Conservation (phyloP, 1,140 invertebrate species). For the Ericerus pela region DNA sequence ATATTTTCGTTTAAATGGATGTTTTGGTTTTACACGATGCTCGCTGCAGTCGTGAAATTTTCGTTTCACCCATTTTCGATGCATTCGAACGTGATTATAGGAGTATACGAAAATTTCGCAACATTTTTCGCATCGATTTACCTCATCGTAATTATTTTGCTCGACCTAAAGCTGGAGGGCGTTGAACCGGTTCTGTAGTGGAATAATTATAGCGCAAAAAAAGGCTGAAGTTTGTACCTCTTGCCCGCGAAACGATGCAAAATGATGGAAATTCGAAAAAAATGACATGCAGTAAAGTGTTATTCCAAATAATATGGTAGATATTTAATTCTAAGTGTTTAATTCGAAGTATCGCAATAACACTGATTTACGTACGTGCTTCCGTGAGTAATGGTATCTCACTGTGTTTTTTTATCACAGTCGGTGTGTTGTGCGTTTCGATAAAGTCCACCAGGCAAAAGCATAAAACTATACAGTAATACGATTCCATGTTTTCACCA, state of each 20-base stretch:
- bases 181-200: too few relatives aligned
- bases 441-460: conserved; percentile 1
- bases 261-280: neutral
- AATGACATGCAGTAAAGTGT: neutral
- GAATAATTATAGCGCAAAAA: neutral
- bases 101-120: too few relatives aligned
- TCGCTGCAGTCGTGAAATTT: too few relatives aligned
- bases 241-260: neutral
- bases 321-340: too few relatives aligned
- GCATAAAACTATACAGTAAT: conserved; percentile 1
- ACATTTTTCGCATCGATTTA: too few relatives aligned
- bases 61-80: too few relatives aligned
- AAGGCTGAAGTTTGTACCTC: neutral
- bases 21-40: too few relatives aligned
- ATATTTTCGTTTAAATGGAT: too few relatives aligned
- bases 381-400: conserved; percentile 3
- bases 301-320: neutral
- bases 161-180: too few relatives aligned
- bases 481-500: neutral
- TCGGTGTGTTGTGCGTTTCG: neutral
- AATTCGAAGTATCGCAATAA: too few relatives aligned
- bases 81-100: too few relatives aligned
- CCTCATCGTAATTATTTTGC: too few relatives aligned
- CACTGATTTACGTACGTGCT: conserved; percentile 7
- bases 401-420: conserved; percentile 4